Percentiles rank a stretch among this genome's conserved stretches.
These are phyloP conservation scores for Alosa sapidissima DNA, from an alignment of 2,797 vertebrate genomes.

Conservation along the genomic window DNA sequence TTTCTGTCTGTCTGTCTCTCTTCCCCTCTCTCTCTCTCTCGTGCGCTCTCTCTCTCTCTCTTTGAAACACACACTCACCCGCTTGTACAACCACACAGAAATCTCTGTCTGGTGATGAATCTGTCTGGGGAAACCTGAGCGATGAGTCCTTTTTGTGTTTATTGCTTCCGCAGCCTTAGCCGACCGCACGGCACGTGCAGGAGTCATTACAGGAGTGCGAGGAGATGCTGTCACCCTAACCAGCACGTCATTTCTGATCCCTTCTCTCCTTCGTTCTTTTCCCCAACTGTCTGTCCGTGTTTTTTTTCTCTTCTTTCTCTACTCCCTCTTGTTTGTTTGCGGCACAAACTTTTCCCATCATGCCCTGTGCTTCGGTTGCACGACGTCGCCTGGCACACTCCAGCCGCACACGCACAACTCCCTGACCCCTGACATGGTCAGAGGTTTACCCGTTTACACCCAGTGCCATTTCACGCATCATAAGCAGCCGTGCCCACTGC, in stretches of 20 bases:
- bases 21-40: background rate
- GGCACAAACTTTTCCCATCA: background rate
- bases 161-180: constrained; percentile 31
- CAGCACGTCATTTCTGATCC: constrained; percentile 17
- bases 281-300: background rate
- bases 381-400: background rate
- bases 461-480: constrained; percentile 33
- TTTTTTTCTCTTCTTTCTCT: background rate
- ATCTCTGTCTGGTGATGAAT: background rate
- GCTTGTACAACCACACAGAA: background rate
- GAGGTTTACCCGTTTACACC: constrained; percentile 27
- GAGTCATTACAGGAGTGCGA: constrained; percentile 3
- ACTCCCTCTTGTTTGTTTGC: background rate
- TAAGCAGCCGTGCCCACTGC: background rate
- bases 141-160: constrained; percentile 6
- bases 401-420: background rate
- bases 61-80: background rate
- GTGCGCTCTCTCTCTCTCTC: background rate
- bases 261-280: background rate
- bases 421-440: constrained; percentile 19
- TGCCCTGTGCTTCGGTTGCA: background rate
- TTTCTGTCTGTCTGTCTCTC: background rate
- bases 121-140: background rate
- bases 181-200: background rate
- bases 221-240: constrained; percentile 12